These are phyloP conservation scores for Serilophus lunatus DNA, from an alignment of 2,113 vertebrate species.

Conservation along the genomic window DNA sequence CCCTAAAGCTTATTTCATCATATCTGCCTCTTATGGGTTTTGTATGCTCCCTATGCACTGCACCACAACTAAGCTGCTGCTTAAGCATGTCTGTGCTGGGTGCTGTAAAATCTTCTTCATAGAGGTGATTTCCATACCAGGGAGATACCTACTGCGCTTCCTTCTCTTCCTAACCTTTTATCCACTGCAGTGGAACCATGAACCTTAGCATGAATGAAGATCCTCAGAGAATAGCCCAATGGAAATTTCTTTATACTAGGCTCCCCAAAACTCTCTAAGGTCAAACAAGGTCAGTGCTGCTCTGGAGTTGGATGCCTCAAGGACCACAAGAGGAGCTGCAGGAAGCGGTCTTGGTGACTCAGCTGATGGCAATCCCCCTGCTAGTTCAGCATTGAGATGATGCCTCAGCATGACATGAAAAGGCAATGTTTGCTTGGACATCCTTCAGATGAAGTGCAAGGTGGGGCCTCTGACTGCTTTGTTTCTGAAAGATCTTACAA, in stretches of 20 bases:
- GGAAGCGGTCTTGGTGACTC: conserved; percentile 12
- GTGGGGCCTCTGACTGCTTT: background rate
- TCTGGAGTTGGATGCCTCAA: background rate
- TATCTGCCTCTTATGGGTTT: background rate
- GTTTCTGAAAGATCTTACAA: background rate
- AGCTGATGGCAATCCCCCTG: background rate
- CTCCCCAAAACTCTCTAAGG: background rate
- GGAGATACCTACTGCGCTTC: background rate
- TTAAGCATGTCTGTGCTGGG: background rate
- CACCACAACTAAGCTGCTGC: background rate
- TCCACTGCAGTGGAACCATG: background rate
- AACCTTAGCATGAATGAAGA: background rate
- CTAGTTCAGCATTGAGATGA: background rate
- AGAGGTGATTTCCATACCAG: background rate
- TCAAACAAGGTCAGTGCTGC: background rate
- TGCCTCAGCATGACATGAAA: background rate
- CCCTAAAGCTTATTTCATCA: background rate
- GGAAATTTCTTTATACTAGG: background rate
- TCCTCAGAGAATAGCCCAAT: background rate
- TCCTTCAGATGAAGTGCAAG: background rate
- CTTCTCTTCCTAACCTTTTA: background rate
- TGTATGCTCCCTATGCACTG: background rate
- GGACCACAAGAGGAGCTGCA: background rate
- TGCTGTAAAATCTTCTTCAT: background rate
- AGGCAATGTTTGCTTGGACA: background rate